phyloP scores from a whole-genome alignment of 2,797 vertebrate species.

The Acridotheres tristis region DNA sequence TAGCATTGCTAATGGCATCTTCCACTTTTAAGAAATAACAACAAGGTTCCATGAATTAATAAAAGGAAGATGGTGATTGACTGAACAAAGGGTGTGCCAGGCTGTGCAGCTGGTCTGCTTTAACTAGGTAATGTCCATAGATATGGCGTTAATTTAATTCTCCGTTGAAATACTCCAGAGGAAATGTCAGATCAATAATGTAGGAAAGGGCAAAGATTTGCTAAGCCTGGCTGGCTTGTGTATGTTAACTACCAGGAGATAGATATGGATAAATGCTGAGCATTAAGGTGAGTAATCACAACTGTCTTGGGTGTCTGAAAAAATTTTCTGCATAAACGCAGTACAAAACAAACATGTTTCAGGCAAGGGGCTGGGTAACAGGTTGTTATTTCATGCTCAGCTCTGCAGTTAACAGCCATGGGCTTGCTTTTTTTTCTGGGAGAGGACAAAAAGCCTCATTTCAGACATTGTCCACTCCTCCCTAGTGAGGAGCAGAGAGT shows the following conservation, averaged over 20 bases:
- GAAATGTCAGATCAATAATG: conserved; percentile 59
- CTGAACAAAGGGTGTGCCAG: conserved; percentile 51
- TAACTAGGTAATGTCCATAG: conserved; percentile 48
- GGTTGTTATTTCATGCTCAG: not conserved
- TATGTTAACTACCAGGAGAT: conserved; percentile 26
- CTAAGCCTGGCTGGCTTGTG: conserved; percentile 23
- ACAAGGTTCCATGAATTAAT: conserved; percentile 59
- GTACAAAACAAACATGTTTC: not conserved
- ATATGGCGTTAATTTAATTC: conserved; percentile 51
- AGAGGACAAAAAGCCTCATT: not conserved
- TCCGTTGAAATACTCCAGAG: conserved; percentile 64
- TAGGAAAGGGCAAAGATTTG: conserved; percentile 57
- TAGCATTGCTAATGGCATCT: conserved; percentile 62
- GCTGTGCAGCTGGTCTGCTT: conserved; percentile 20
- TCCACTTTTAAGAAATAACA: conserved; percentile 49
- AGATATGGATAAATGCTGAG: conserved; percentile 50
- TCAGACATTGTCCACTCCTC: not conserved
- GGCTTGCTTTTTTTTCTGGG: not conserved
- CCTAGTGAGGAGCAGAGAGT: not conserved
- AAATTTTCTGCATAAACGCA: not conserved
- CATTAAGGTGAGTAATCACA: conserved; percentile 53
- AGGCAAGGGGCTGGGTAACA: not conserved
- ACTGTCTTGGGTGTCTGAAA: conserved; percentile 33
- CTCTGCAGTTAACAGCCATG: not conserved
- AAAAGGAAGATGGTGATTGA: conserved; percentile 46